Evolutionary conservation across 2,888 invertebrate genomes (phyloP).

Genomic region (Machimus atricapillus): DNA sequence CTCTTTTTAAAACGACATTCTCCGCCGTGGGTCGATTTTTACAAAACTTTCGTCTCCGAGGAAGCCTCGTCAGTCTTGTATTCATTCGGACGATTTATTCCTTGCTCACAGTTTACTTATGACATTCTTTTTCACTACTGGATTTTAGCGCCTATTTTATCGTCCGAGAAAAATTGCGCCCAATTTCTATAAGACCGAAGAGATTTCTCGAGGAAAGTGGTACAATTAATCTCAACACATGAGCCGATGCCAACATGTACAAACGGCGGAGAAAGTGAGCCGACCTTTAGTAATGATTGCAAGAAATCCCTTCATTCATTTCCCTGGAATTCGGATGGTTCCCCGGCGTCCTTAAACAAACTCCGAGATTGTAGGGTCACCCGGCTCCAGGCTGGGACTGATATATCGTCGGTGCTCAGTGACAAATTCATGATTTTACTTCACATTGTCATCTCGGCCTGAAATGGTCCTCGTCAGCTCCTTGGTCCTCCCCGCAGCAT

Average conservation of each 20-base stretch:
- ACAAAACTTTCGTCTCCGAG: neutral
- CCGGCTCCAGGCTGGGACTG: neutral
- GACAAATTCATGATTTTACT: conserved; percentile 28
- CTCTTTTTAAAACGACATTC: neutral
- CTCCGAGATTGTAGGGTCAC: neutral
- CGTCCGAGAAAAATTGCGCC: neutral
- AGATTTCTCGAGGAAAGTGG: conserved; percentile 32
- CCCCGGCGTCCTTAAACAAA: neutral
- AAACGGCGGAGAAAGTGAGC: conserved; percentile 19
- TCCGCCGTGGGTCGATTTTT: neutral
- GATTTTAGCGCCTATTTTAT: conserved; percentile 18
- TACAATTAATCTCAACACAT: conserved; percentile 34
- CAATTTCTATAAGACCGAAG: conserved; percentile 30
- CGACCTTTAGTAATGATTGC: conserved; percentile 26
- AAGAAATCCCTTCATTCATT: conserved; percentile 29
- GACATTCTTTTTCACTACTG: neutral
- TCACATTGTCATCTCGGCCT: conserved; percentile 22
- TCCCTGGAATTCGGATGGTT: neutral
- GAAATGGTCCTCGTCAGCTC: neutral
- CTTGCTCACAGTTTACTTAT: conserved; percentile 6
- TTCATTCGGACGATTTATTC: conserved; percentile 13
- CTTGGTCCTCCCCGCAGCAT: neutral
- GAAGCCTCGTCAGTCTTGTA: neutral
- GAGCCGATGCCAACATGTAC: conserved; percentile 17
- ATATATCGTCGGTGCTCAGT: conserved; percentile 8